Evolutionary conservation across 2,888 invertebrate genomes (phyloP).

Genomic region (Lutraria lutraria): DNA sequence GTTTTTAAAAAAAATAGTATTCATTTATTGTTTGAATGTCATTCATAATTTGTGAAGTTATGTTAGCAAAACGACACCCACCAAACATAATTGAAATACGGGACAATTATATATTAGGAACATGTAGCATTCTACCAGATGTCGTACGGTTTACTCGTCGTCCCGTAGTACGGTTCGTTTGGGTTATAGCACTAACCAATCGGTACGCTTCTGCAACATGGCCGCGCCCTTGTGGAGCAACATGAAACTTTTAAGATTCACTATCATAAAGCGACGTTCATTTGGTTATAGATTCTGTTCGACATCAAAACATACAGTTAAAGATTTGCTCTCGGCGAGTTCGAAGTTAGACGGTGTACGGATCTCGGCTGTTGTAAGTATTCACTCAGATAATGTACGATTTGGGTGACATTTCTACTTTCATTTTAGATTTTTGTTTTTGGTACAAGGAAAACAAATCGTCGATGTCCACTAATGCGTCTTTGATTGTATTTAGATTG

Average conservation of each 20-base stretch:
- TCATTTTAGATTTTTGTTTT: background rate
- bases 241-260: background rate
- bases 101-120: too few relatives aligned
- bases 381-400: background rate
- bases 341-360: slow-evolving; percentile 25
- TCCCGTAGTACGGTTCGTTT: too few relatives aligned
- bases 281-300: slow-evolving; percentile 52
- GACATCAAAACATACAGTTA: slow-evolving; percentile 61
- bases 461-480: background rate
- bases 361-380: slow-evolving; percentile 45
- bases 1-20: too few relatives aligned
- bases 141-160: too few relatives aligned
- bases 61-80: too few relatives aligned
- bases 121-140: too few relatives aligned
- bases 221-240: slow-evolving; percentile 69
- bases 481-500: background rate
- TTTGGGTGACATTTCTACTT: background rate
- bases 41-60: too few relatives aligned
- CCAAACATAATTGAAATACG: too few relatives aligned
- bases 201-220: slow-evolving; percentile 62
- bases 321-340: slow-evolving; percentile 51
- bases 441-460: background rate
- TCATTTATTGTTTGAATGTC: too few relatives aligned
- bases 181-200: too few relatives aligned
- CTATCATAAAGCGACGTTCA: background rate